Base-by-base conservation (phyloP, 1,140 invertebrate species). In the Drusus annulatus region DNA sequence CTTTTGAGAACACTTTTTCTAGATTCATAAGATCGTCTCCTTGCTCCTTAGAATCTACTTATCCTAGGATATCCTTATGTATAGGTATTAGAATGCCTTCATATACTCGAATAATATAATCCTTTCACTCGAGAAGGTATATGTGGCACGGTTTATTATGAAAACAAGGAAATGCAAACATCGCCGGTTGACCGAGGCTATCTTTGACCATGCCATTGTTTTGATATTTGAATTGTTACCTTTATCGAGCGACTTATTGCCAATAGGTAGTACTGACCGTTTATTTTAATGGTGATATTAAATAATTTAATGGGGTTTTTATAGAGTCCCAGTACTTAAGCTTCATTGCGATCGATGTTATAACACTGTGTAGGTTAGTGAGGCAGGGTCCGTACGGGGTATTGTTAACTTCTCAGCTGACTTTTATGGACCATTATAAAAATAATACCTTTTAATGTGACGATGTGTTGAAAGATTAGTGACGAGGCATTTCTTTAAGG, bases 241-340 rank as follows among this genome's bases (percentile, higher is more conserved):
- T 69, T 69, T 69, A 69, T 69, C 31, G 17, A 69, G 65, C 36
- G 65, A 45, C 36, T 45, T 69, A 69, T 69, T 69, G 65, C 45
- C 17, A 8, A 17, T 17, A 51, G 65, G 65, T 69, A 28, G 65
- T 69, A 76, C 78, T 28, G 56, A 79, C 78, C 78, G 78, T 79
- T 79, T 75, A 78, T 78, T 80, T 82, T 82, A 82, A 82, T 82
- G 78, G 78, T 19, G 51, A 58, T 79, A 82, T 82, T 78, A 82
- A 82, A 82, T 78, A 63, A 68, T 80, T 82, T 80, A 82, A 82
- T 74, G 80, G 78, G 78, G 80, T 82, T 82, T 80, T 82, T 82
- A 82, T 82, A 76, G 78, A 79, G 81, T 79, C 76, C 56, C 80
- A 82, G 69, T 75, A 45, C 36, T 45, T 13, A 56, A 79, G 78